phyloP scores from a whole-genome alignment of 2,113 vertebrate genomes.

The Chionomys nivalis region DNA sequence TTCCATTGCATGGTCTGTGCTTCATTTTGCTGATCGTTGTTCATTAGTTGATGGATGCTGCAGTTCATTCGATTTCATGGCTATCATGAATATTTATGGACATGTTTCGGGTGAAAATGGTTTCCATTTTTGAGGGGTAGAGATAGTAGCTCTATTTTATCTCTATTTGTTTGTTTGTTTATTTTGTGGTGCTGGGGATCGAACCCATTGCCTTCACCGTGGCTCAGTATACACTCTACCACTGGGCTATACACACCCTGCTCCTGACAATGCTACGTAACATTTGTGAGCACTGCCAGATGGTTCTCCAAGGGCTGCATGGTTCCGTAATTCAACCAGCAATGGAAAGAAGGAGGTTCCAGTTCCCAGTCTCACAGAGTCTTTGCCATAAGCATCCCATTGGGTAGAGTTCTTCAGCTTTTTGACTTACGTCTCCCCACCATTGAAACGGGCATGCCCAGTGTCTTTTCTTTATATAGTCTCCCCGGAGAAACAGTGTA shows the following conservation, averaged over 20 bases:
- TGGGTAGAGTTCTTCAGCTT: neutral
- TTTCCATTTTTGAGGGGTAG: neutral
- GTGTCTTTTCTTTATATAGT: neutral
- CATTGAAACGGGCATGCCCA: neutral
- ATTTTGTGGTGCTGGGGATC: neutral
- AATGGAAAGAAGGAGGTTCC: neutral
- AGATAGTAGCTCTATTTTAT: neutral
- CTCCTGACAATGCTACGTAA: neutral
- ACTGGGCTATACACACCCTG: neutral
- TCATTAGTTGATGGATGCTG: neutral
- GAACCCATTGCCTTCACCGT: neutral
- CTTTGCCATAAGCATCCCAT: too few relatives aligned
- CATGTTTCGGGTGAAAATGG: neutral
- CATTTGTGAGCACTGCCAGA: neutral
- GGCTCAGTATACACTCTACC: neutral
- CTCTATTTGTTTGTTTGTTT: too few relatives aligned
- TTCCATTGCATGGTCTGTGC: neutral
- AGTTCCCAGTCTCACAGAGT: too few relatives aligned
- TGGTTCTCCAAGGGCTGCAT: neutral
- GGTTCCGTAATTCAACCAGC: neutral
- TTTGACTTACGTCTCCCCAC: neutral
- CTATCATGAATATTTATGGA: neutral
- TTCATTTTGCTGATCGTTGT: neutral
- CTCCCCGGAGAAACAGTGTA: conserved; percentile 35
- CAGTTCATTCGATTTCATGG: neutral